Evolutionary conservation across 2,888 invertebrate genomes (phyloP).

Genomic region (Tenthredo livida): DNA sequence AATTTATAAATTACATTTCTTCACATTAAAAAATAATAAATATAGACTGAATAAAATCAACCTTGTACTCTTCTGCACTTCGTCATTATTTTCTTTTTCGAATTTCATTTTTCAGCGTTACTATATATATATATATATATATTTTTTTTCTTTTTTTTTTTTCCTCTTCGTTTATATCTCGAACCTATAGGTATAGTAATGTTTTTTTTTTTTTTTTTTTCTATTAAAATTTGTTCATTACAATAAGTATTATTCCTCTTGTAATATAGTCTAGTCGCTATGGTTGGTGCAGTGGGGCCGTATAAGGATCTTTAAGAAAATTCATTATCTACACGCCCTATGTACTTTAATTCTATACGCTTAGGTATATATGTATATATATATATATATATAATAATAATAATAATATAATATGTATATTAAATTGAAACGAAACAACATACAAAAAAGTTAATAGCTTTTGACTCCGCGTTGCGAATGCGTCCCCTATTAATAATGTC

Average conservation of each 20-base stretch:
- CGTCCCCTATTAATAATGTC: neutral
- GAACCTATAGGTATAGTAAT: too few relatives aligned
- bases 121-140: too few relatives aligned
- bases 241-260: too few relatives aligned
- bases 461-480: neutral
- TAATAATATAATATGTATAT: neutral
- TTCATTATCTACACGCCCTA: neutral
- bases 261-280: too few relatives aligned
- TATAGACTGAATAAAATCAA: neutral
- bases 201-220: too few relatives aligned
- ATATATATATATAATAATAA: neutral
- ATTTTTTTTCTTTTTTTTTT: neutral
- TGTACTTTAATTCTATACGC: neutral
- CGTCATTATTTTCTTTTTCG: neutral
- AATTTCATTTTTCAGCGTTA: neutral
- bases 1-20: neutral
- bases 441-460: slow-evolving; percentile 19
- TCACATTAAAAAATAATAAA: neutral
- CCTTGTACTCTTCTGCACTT: neutral
- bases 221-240: too few relatives aligned
- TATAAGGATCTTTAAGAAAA: neutral
- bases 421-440: neutral
- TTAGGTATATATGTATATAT: neutral
- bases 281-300: neutral
- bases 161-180: too few relatives aligned